These are phyloP conservation scores for Planiliza haematocheilus DNA, from an alignment of 2,113 vertebrate species.

Conservation along the genomic window DNA sequence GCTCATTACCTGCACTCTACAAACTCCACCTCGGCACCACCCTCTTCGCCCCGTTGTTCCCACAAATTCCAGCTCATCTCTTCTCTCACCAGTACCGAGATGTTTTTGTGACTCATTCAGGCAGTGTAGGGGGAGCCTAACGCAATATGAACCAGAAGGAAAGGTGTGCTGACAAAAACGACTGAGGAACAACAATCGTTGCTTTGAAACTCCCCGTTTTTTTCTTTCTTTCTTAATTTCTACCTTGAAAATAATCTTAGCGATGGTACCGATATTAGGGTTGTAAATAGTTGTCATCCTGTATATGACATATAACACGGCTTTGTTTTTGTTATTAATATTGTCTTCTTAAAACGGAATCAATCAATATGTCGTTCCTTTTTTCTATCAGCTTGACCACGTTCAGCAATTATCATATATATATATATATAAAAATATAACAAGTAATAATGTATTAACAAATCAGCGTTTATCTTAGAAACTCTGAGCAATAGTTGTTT, in stretches of 20 bases:
- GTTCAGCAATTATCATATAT: slow-evolving; percentile 90
- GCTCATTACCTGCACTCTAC: slow-evolving; percentile 82
- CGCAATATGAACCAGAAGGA: slow-evolving; percentile 92
- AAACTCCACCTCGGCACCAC: slow-evolving; percentile 78
- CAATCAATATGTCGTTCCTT: slow-evolving; percentile 73
- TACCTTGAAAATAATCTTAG: slow-evolving; percentile 67
- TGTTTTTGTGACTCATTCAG: slow-evolving; percentile 90
- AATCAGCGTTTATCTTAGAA: slow-evolving; percentile 87
- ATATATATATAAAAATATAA: slow-evolving; percentile 77
- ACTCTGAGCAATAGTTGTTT: slow-evolving; percentile 93
- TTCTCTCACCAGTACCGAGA: slow-evolving; percentile 59
- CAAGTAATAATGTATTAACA: slow-evolving; percentile 88
- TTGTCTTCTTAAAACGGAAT: slow-evolving; percentile 90
- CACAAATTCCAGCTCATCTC: slow-evolving; percentile 92
- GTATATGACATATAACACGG: slow-evolving; percentile 76
- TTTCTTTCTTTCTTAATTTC: slow-evolving; percentile 65
- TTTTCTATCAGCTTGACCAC: slow-evolving; percentile 97
- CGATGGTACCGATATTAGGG: slow-evolving; percentile 71
- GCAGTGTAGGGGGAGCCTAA: slow-evolving; percentile 92
- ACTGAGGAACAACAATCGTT: slow-evolving; percentile 75
- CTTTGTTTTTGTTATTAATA: slow-evolving; percentile 81
- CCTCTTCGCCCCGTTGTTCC: slow-evolving; percentile 88
- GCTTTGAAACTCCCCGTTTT: slow-evolving; percentile 67
- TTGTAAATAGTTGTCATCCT: slow-evolving; percentile 89
- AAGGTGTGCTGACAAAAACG: slow-evolving; percentile 83